Base-by-base conservation (phyloP, 2,888 invertebrate genomes). In the Fragum whitleyi region DNA sequence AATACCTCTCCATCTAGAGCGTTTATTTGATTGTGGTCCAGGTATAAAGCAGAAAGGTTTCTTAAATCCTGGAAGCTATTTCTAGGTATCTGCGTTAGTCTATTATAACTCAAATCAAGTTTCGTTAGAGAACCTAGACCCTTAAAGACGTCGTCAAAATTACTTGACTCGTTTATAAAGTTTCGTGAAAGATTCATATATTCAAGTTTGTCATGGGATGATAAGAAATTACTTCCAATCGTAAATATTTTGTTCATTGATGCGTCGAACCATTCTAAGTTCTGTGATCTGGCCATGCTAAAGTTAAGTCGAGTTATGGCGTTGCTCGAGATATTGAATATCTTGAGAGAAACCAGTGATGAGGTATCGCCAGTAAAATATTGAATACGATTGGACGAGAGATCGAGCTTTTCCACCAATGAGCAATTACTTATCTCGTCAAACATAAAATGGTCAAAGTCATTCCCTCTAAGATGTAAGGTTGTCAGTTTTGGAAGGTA, bases 401-500 rank as follows among this genome's bases (percentile, higher is more conserved):
- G 51, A 57, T 84, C 77, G n/a, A 84, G 39, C n/a, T 16, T 23
- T n/a, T 39, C 55, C 19, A 81, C 19, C 0, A 47, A 21, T 3
- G 36, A 26, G 62, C 84, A 84, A 36, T 62, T 36, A 42, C 53
- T 51, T 9, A 84, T 14, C 74, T 72, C 67, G 16, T 76, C 71
- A 26, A 84, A 79, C 59, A 71, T 39, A 47, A 84, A 79, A 14
- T 51, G 61, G 36, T 36, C 57, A 21, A 84, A 81, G 16, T 55
- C 47, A 51, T 84, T 84, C 11, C 42, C 62, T 23, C 70, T 65
- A 32, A 84, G 47, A 62, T 79, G 65, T 26, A 84, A 39, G 16
- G 55, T 53, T 21, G 74, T 74, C 7, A 84, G 51, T n/a, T 84
- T 79, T 2, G 71, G 77, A 39, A 84, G 47, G 26, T 73, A 76